Evolutionary conservation across 2,888 invertebrate species (phyloP), one percentile per base, ranked within the genome.

Genomic region (Parnassius mnemosyne): DNA sequence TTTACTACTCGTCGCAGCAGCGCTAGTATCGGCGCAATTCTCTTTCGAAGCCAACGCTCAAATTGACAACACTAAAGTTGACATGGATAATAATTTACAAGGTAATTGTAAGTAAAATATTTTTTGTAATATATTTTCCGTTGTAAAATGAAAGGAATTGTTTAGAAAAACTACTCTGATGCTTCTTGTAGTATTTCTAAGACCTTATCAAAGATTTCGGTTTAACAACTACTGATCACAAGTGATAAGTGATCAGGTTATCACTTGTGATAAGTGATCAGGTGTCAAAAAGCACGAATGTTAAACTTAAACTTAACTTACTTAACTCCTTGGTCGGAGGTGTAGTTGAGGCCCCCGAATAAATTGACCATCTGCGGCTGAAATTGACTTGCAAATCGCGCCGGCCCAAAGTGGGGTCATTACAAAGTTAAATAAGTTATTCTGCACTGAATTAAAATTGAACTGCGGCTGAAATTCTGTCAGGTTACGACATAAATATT

Each of bases 1-100:
- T 63, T 80, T 83, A 64, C 81, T 89, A 78, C 79, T 88, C 72
- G 79, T 78, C 84, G 81, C 84, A 57, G 79, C 80, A 73, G 83
- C 84, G 76, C 79, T 90, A 61, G 80, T 87, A 69, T 84, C 83
- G 72, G 76, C 84, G 16, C 83, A 87, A 61, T 82, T 77, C 69
- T 74, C 79, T 2, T 72, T 77, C 16, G 73, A 74, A 61, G 81
- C 78, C 0, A 74, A 72, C 60, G 85, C 85, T 3, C 79, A 77
- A 12, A 69, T 83, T 0, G 83, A 83, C 34, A 76, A 70, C 47
- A 53, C 73, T 0, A 80, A 83, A 71, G 71, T 80, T 20, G 78
- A 76, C 13, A 60, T 88, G 46, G 83, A 84, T 54, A 87, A 87
- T 68, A 79, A 72, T 59, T 72, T 90, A 69, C 75, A 82, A 68